Base-by-base conservation (phyloP, 1,140 invertebrate species). In the Phthorimaea operculella region DNA sequence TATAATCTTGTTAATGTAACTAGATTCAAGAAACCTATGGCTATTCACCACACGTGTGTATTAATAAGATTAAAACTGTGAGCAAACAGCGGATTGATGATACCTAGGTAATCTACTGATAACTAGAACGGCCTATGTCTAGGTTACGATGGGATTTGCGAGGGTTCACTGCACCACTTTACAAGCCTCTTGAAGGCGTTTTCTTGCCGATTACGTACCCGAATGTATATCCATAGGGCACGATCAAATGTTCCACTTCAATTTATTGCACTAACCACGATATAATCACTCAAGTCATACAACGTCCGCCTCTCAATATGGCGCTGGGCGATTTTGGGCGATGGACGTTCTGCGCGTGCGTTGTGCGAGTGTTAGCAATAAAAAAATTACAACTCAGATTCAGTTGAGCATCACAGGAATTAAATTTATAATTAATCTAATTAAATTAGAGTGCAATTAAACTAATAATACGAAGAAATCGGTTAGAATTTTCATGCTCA, bases 231-330 rank as follows among this genome's bases (percentile, higher is more conserved):
- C 84, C 84, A 86, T 86, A 86, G 84, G 84, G 82, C 82, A 82
- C 76, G 77, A 79, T 80, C 79, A 78, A 83, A 76, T 76, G 71
- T 79, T 84, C 82, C 79, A 84, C 81, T 81, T 79, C 76, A 79
- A 83, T 71, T 80, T 85, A 86, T 84, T 84, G 81, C 84, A 85
- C 79, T 83, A 85, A 85, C 78, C 81, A 84, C 81, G 76, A 79
- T 77, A 16, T 82, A 79, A 74, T 77, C 84, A 85, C 81, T 86
- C 79, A 76, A 83, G 73, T 80, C 83, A 83, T 83, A 81, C 82
- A 84, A 84, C 82, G 81, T 85, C 84, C 82, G 83, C 83, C 84
- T 86, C 79, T 86, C 84, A 86, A 86, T 86, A 86, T 86, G 83
- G 84, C 84, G 84, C 79, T 84, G 79, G 80, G 81, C 76, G 80